Evolutionary conservation across 2,888 invertebrate genomes (phyloP).

Genomic region (Dynastes hyllus): DNA sequence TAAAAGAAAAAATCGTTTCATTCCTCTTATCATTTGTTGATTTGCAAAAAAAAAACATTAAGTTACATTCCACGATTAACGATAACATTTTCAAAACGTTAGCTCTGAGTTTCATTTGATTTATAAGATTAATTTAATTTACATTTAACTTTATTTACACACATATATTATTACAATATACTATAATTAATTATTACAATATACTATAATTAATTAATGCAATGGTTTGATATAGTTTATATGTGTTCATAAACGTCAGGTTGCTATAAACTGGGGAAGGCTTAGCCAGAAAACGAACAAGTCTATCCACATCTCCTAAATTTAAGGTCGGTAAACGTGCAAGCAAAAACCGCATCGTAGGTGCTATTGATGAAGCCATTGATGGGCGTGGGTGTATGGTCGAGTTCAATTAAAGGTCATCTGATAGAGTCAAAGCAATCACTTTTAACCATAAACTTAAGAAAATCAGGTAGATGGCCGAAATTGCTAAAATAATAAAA

Average conservation of each 20-base stretch:
- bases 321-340: conserved; percentile 48
- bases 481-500: no score
- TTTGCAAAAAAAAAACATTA: no score
- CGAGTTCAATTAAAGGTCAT: conserved; percentile 57
- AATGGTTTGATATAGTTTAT: neutral
- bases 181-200: no score
- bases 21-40: no score
- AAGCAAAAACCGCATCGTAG: conserved; percentile 42
- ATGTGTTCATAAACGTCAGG: neutral
- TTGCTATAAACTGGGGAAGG: neutral
- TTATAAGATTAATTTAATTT: no score
- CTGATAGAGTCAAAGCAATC: conserved; percentile 55
- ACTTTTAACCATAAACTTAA: conserved; percentile 27
- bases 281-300: conserved; percentile 1
- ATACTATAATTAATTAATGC: no score
- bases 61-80: no score
- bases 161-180: no score
- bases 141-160: no score
- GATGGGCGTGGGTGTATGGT: conserved; percentile 56
- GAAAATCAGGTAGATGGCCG: conserved; percentile 17
- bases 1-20: no score
- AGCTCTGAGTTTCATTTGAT: no score
- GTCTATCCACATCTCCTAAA: conserved; percentile 21
- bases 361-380: conserved; percentile 57
- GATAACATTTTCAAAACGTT: no score